phyloP scores from a whole-genome alignment of 2,888 invertebrate species.

The Acrobeloides nanus region DNA sequence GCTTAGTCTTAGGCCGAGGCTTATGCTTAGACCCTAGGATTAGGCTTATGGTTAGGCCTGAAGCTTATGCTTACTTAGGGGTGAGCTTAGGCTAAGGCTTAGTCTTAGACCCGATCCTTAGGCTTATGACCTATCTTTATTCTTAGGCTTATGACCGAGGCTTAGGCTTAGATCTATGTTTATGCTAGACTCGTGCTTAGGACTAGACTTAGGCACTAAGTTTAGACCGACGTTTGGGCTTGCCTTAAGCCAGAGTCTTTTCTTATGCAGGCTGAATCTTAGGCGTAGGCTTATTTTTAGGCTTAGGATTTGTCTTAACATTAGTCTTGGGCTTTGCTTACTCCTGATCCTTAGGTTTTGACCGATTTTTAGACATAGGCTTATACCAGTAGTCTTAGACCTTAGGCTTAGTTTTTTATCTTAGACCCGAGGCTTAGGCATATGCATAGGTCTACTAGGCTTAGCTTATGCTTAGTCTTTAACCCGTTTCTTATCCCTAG shows the following conservation, averaged over 20 bases:
- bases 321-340: slow-evolving; percentile 20
- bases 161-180: slow-evolving; percentile 28
- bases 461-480: neutral
- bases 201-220: slow-evolving; percentile 14
- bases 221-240: no score
- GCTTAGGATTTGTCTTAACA: no score
- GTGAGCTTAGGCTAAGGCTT: slow-evolving; percentile 20
- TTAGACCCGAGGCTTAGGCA: slow-evolving; percentile 2
- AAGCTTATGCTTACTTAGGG: slow-evolving; percentile 14
- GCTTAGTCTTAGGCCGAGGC: slow-evolving; percentile 29
- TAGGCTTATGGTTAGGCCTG: slow-evolving; percentile 13
- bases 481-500: slow-evolving; percentile 2
- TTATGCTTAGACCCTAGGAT: slow-evolving; percentile 23
- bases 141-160: slow-evolving; percentile 22
- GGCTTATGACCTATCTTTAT: slow-evolving; percentile 21
- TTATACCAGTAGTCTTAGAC: slow-evolving; percentile 17
- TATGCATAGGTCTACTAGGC: slow-evolving; percentile 4
- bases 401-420: neutral
- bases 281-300: slow-evolving; percentile 23
- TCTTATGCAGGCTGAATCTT: no score
- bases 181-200: slow-evolving; percentile 26
- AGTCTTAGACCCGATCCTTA: slow-evolving; percentile 24
- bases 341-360: slow-evolving; percentile 16
- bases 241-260: no score
- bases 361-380: slow-evolving; percentile 20